Base-by-base conservation (phyloP, 1,140 invertebrate genomes). In the Camponotus floridanus region DNA sequence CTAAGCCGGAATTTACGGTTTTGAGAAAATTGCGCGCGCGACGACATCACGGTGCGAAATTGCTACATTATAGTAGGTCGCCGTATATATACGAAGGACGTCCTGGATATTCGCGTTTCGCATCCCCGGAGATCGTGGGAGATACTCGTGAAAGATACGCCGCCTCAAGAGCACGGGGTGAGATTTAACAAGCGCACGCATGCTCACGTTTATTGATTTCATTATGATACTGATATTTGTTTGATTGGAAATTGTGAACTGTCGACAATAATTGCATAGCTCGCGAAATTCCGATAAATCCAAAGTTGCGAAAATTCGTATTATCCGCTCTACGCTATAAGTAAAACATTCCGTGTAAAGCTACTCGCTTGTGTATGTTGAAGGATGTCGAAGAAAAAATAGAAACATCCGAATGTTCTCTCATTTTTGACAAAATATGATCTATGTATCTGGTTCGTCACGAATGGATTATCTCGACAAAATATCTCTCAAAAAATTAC, bases 141-240 rank as follows among this genome's bases (percentile, higher is more conserved):
- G 36, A 57, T 55, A 33, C 3, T 18, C 7, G 9, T 7, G 11
- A 45, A 51, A 79, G 67, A 81, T 45, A 33, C 36, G 51, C 78
- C 18, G 2, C 26, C 45, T 62, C 64, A 70, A 48, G 68, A 67
- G 68, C 15, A 36, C 3, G 1, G 26, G 8, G 6, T 6, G 6
- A 13, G 79, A 61, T 62, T 83, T 83, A 74, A 73, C 39, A 57
- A 73, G 31, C 31, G 55, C 68, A 83, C 68, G 68, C 79, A 83
- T 83, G 67, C 55, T 61, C 79, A 39, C 55, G 8, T 74, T 74
- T 83, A 83, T 83, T 83, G 55, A 83, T 83, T 83, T 83, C 57
- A 83, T 83, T 83, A 74, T 48, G 68, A 83, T 8, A 74, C 55
- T 51, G 57, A 61, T 45, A 61, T 33, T 31, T n/a, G 68, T 18